A percentile compares a stretch with the other conserved stretches of the same genome.
phyloP scores from a whole-genome alignment of 2,113 vertebrate genomes.

The Ancistrus triradiatus region DNA sequence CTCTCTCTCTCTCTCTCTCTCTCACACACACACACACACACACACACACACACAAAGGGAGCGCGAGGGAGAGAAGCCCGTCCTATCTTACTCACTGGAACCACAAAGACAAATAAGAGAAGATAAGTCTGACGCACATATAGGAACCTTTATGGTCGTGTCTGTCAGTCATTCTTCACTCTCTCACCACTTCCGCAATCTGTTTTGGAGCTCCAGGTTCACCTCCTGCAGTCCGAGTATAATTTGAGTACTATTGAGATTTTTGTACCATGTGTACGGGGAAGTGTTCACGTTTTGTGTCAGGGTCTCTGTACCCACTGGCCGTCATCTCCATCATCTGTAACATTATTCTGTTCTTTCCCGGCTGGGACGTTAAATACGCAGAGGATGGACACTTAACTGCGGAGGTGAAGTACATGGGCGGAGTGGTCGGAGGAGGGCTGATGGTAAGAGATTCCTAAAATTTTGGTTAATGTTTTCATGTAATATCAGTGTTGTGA shows the following conservation, averaged over 20 bases:
- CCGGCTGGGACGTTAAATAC: slow-evolving; percentile 59
- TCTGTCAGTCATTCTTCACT: no score
- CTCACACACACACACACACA: slow-evolving; percentile 9
- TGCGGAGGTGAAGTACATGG: slow-evolving; percentile 73
- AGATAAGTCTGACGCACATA: neutral
- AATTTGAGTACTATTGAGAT: neutral
- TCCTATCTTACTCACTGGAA: neutral
- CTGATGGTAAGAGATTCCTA: slow-evolving; percentile 66
- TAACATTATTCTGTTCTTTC: slow-evolving; percentile 76
- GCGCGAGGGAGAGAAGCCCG: neutral
- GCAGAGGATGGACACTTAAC: slow-evolving; percentile 63
- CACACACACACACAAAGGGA: slow-evolving; percentile 4
- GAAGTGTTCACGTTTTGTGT: slow-evolving; percentile 66
- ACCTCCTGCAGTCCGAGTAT: no score
- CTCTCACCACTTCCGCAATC: no score
- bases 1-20: neutral
- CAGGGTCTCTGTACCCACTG: slow-evolving; percentile 64
- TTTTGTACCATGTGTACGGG: slow-evolving; percentile 70
- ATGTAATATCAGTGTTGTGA: neutral
- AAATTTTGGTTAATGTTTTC: no score
- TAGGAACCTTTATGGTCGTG: neutral
- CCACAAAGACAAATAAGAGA: neutral
- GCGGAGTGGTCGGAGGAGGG: slow-evolving; percentile 73
- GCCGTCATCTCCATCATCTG: slow-evolving; percentile 66
- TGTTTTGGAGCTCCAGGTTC: no score